Evolutionary conservation across 2,113 vertebrate species (phyloP).

Genomic region (Poeciliopsis occidentalis): DNA sequence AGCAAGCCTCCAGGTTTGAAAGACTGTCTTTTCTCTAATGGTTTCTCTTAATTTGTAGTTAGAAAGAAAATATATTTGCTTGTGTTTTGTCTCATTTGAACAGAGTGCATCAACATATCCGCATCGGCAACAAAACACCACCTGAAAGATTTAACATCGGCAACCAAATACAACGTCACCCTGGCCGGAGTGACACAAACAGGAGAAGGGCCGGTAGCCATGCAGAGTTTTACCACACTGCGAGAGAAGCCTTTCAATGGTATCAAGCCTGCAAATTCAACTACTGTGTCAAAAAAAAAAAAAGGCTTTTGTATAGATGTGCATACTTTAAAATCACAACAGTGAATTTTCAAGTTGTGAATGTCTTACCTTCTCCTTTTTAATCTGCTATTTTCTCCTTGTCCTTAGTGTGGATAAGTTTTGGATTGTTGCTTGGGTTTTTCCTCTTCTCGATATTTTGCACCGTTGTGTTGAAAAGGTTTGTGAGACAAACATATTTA

Average conservation of each 20-base stretch:
- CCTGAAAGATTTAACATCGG: slow-evolving; percentile 54
- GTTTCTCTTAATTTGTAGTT: not conserved
- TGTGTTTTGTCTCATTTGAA: slow-evolving; percentile 8
- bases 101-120: slow-evolving; percentile 57
- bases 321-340: not conserved
- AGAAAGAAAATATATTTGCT: not conserved
- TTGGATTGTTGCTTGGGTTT: slow-evolving; percentile 51
- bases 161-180: slow-evolving; percentile 56
- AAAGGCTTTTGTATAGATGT: not conserved
- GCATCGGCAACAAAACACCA: slow-evolving; percentile 15
- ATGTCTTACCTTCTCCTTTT: not conserved
- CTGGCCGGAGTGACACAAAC: slow-evolving; percentile 56
- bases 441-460: slow-evolving; percentile 41
- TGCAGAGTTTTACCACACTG: slow-evolving; percentile 9
- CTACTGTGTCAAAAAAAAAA: not conserved
- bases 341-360: not conserved
- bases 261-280: not conserved
- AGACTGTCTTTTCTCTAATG: not conserved
- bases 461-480: slow-evolving; percentile 66
- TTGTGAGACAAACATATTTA: not conserved
- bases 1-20: slow-evolving; percentile 19
- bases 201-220: slow-evolving; percentile 58
- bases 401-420: slow-evolving; percentile 48
- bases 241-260: slow-evolving; percentile 39
- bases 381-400: not conserved